Base-by-base conservation (phyloP, 1,140 invertebrate species). In the Meloidogyne floridensis region DNA sequence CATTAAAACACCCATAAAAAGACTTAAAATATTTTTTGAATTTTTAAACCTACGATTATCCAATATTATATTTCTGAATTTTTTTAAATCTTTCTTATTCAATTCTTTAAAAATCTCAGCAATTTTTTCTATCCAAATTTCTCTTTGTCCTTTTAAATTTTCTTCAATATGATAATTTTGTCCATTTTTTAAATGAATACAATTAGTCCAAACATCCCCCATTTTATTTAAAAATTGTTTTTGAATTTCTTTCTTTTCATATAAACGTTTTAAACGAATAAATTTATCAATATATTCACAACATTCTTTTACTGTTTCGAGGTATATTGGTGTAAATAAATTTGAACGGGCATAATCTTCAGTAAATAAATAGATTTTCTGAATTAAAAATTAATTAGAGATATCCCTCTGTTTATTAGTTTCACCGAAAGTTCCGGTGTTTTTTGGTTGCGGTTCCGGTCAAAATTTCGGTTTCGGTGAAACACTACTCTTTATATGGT, bases 291-390 rank as follows among this genome's bases (percentile, higher is more conserved):
- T n/a, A 18, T 65, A 65, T 65, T 65, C 59, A 65, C 59, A 65
- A 65, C 59, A 65, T 65, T 65, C 59, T 65, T 65, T 65, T n/a
- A 5, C n/a, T 7, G 59, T 65, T 65, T 65, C 15, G 2, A 65
- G 5, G n/a, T 65, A 18, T n/a, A 65, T 65, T 65, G 59, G 59
- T 65, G 2, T 65, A 65, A 65, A 65, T 65, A 65, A 65, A 65
- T 65, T 65, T n/a, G n/a, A n/a, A n/a, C n/a, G 4, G 5, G 59
- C 59, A 65, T 65, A 65, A n/a, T 65, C 59, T 65, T 65, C 59
- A 65, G 15, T 65, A 65, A 65, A 65, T 65, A 65, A 65, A 65
- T 65, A 65, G n/a, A 65, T 15, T 65, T 65, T 65, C 59, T 65
- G 6, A n/a, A 32, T n/a, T 11, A n/a, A n/a, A n/a, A n/a, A 65